These are phyloP conservation scores for Protophormia terraenovae DNA, from an alignment of 2,888 invertebrate genomes.

Conservation along the genomic window DNA sequence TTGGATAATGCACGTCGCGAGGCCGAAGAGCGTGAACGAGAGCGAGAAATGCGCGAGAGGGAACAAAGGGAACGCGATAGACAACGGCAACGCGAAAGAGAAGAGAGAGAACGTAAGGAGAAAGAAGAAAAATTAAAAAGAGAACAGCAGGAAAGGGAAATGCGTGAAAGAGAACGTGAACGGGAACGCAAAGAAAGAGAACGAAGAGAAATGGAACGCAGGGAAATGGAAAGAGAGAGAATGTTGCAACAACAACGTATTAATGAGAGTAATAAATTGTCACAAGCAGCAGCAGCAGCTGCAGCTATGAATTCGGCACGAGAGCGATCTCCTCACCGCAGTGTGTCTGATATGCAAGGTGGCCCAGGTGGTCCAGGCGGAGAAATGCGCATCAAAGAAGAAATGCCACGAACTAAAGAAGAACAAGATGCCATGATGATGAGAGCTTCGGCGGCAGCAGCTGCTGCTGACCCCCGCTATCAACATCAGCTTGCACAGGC, in stretches of 20 bases:
- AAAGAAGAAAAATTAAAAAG: conserved; percentile 83
- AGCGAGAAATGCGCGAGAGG: conserved; percentile 80
- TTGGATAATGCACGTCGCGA: conserved; percentile 84
- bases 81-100: conserved; percentile 79
- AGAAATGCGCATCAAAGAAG: conserved; percentile 84
- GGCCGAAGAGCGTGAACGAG: conserved; percentile 82
- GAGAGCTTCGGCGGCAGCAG: conserved; percentile 75
- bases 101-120: conserved; percentile 81
- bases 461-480: conserved; percentile 82
- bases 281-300: conserved; percentile 78
- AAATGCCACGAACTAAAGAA: conserved; percentile 80
- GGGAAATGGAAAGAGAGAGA: conserved; percentile 85
- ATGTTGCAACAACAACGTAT: conserved; percentile 84
- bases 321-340: conserved; percentile 89
- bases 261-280: conserved; percentile 82
- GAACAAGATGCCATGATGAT: conserved; percentile 82
- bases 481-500: conserved; percentile 81
- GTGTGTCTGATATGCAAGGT: conserved; percentile 82
- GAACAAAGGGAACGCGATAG: conserved; percentile 81
- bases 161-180: conserved; percentile 84
- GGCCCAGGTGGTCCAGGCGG: conserved; percentile 75
- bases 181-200: conserved; percentile 83
- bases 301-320: conserved; percentile 79
- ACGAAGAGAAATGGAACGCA: conserved; percentile 83
- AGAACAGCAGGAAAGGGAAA: conserved; percentile 83